These are phyloP conservation scores for Gymnodraco acuticeps DNA, from an alignment of 2,797 vertebrate species.

Conservation along the genomic window DNA sequence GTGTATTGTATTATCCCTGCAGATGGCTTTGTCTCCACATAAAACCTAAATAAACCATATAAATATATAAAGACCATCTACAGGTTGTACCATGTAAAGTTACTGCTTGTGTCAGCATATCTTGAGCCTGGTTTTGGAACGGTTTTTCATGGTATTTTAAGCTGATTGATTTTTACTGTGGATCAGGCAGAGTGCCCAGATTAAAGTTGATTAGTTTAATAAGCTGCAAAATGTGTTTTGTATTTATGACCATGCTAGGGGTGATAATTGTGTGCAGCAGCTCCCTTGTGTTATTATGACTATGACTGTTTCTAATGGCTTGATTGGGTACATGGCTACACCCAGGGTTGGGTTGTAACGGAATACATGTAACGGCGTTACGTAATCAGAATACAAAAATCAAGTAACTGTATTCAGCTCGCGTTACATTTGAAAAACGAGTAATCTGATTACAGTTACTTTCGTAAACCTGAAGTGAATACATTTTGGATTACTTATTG, in stretches of 20 bases:
- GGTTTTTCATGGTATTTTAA: constrained; percentile 34
- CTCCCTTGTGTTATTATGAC: constrained; percentile 52
- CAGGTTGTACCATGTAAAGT: constrained; percentile 1
- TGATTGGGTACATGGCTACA: constrained; percentile 26
- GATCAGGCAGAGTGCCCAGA: constrained; percentile 43
- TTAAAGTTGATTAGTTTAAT: constrained; percentile 62
- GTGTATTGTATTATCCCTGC: constrained; percentile 21
- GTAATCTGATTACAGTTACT: too few species aligned
- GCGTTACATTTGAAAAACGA: too few species aligned
- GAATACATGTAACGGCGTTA: too few species aligned
- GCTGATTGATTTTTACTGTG: constrained; percentile 48
- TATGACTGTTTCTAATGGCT: constrained; percentile 38
- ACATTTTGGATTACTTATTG: too few species aligned
- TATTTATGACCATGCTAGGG: constrained; percentile 22
- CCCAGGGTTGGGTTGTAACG: too few species aligned
- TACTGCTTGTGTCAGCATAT: constrained; percentile 10
- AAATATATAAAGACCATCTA: not conserved
- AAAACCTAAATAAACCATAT: constrained; percentile 3
- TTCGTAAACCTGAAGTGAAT: too few species aligned
- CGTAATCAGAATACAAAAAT: too few species aligned
- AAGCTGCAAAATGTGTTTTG: constrained; percentile 52
- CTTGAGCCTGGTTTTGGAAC: constrained; percentile 16
- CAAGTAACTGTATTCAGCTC: too few species aligned
- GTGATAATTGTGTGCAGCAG: constrained; percentile 22
- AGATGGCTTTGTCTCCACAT: not conserved